Conservation (phyloP, 2,113 vertebrate genomes). For the Strigops habroptila region DNA sequence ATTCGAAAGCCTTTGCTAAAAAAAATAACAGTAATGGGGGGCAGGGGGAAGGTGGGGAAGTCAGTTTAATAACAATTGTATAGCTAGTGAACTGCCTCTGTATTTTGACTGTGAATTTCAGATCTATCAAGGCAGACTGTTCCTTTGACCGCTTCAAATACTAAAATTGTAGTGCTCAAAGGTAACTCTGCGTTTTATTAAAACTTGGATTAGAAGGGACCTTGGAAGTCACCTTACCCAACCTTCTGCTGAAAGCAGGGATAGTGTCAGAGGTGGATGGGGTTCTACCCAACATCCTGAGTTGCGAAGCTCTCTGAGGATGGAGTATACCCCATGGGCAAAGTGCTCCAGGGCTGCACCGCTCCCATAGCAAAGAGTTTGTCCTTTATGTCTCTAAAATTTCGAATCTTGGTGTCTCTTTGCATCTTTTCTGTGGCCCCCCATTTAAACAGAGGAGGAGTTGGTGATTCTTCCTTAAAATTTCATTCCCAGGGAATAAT, state of each 20-base stretch:
- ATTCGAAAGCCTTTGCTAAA: background rate
- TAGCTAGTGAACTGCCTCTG: background rate
- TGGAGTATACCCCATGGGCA: background rate
- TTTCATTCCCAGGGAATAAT: conserved; percentile 28
- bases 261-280: background rate
- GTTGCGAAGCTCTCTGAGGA: background rate
- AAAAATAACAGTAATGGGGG: background rate
- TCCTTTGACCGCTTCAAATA: background rate
- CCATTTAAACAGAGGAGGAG: background rate
- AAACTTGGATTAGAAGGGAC: background rate
- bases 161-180: background rate
- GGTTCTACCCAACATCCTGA: background rate
- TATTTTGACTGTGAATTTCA: background rate
- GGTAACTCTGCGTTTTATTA: background rate
- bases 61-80: background rate
- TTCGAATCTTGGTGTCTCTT: background rate
- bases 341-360: background rate
- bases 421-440: background rate
- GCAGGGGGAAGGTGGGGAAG: accelerated
- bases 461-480: background rate
- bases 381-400: background rate
- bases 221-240: background rate
- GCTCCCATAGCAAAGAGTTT: background rate
- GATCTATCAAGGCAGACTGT: background rate
- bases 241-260: background rate